Evolutionary conservation across 2,888 invertebrate species (phyloP), one percentile per base, ranked within the genome.

Genomic region (Epiperipatus broadwayi): DNA sequence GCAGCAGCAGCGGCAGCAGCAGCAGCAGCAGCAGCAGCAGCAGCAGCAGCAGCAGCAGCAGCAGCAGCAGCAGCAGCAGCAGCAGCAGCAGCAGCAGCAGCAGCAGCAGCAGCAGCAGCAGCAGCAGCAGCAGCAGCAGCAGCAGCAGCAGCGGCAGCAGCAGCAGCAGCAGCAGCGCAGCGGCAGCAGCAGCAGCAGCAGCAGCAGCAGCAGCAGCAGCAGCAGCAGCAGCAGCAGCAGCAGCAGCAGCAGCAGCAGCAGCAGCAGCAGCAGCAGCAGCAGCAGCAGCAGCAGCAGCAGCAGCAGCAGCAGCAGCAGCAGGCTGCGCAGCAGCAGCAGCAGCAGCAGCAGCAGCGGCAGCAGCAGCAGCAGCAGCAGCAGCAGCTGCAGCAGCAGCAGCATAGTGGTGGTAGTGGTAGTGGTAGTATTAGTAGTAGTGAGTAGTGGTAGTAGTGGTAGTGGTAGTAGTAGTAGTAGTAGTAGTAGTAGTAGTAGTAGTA

Each of bases 21-120:
- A 25, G 25, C n/a, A 25, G 25, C n/a, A 25, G 25, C n/a, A 25
- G 25, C n/a, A 25, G 25, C n/a, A 25, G 25, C n/a, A 25, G 25
- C n/a, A 25, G 25, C n/a, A 25, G 25, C n/a, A 25, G 25, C n/a
- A 25, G 25, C n/a, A 25, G 25, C n/a, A 25, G 25, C n/a, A 25
- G 25, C n/a, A 25, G 25, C n/a, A 25, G 25, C n/a, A 25, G 25
- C n/a, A 25, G 25, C n/a, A 25, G 25, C n/a, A 25, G 25, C n/a
- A 25, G 25, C n/a, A 25, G 25, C n/a, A 25, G 25, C 25, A 25
- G 25, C n/a, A 25, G 25, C n/a, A 25, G 25, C n/a, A 25, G 25
- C n/a, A 25, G 25, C n/a, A 25, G 25, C n/a, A 25, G 25, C n/a
- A 25, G 25, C n/a, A 25, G 25, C n/a, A 25, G 25, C n/a, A 25